These are phyloP conservation scores for Thunnus maccoyii DNA, from an alignment of 2,113 vertebrate species.

Conservation along the genomic window DNA sequence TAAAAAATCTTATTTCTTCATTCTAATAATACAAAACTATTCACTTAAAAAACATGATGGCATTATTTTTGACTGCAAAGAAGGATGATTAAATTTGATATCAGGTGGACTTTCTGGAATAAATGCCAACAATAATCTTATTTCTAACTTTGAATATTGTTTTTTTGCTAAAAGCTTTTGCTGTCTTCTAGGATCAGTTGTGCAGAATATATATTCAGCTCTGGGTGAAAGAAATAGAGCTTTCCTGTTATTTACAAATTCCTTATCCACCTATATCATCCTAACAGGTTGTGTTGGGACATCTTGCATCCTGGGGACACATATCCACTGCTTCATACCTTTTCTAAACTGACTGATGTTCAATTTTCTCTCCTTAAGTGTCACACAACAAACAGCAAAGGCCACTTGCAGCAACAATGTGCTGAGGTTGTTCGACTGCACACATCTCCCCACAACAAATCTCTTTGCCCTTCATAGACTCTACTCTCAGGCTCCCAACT, in stretches of 20 bases:
- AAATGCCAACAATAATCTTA: neutral
- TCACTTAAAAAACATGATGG: too few species aligned
- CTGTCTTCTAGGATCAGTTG: neutral
- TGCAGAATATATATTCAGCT: neutral
- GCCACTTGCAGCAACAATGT: neutral
- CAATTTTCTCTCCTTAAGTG: neutral
- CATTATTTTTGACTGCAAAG: too few species aligned
- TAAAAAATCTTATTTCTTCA: too few species aligned
- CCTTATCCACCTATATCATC: neutral
- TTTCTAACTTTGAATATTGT: neutral
- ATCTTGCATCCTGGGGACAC: neutral
- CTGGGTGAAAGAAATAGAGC: too few species aligned
- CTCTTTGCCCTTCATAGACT: neutral
- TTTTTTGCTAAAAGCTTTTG: neutral
- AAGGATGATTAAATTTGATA: neutral
- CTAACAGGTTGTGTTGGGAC: neutral
- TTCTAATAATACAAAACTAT: too few species aligned
- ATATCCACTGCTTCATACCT: neutral
- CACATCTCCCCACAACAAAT: constrained; percentile 6
- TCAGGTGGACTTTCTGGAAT: neutral
- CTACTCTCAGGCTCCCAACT: constrained; percentile 6
- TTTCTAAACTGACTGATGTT: neutral
- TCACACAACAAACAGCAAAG: constrained; percentile 1
- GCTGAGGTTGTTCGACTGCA: neutral
- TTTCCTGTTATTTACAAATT: neutral